Percentiles rank a stretch among this genome's conserved stretches.
Evolutionary conservation across 2,888 invertebrate genomes (phyloP).

Genomic region (Polyploca ridens): DNA sequence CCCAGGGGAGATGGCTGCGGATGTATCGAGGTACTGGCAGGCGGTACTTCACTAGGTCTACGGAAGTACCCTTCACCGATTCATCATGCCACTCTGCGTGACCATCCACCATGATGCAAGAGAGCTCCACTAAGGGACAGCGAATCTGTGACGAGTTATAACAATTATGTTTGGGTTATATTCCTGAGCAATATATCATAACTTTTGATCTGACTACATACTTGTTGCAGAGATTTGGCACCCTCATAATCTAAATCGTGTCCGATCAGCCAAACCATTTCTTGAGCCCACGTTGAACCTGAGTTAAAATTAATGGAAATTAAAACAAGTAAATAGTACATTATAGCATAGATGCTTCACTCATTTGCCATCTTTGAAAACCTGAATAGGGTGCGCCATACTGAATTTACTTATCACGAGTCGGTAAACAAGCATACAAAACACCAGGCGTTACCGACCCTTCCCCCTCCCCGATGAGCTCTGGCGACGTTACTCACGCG

Average conservation of each 20-base stretch:
- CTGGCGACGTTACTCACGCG: no score
- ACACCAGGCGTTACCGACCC: no score
- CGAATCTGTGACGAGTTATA: conserved; percentile 79
- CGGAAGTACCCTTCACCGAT: conserved; percentile 87
- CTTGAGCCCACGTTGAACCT: conserved; percentile 97
- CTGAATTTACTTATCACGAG: no score
- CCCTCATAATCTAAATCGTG: conserved; percentile 91
- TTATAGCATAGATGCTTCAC: no score
- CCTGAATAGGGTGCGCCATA: no score
- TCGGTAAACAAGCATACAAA: no score
- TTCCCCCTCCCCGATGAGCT: no score
- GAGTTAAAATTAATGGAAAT: background rate
- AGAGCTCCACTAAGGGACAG: conserved; percentile 90
- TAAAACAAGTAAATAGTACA: no score
- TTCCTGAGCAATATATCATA: no score
- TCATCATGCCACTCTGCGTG: conserved; percentile 85
- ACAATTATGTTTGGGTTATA: no score
- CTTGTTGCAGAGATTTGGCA: conserved; percentile 86
- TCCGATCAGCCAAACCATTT: conserved; percentile 96
- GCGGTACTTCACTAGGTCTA: conserved; percentile 87
- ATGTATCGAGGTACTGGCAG: conserved; percentile 89
- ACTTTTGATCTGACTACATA: conserved; percentile 35
- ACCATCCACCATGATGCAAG: conserved; percentile 86
- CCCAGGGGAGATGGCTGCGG: conserved; percentile 90
- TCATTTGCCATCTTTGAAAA: no score